Percentiles rank a stretch among this genome's conserved stretches.
phyloP scores from a whole-genome alignment of 2,113 vertebrate species.

The Petrocephalus zakoni region DNA sequence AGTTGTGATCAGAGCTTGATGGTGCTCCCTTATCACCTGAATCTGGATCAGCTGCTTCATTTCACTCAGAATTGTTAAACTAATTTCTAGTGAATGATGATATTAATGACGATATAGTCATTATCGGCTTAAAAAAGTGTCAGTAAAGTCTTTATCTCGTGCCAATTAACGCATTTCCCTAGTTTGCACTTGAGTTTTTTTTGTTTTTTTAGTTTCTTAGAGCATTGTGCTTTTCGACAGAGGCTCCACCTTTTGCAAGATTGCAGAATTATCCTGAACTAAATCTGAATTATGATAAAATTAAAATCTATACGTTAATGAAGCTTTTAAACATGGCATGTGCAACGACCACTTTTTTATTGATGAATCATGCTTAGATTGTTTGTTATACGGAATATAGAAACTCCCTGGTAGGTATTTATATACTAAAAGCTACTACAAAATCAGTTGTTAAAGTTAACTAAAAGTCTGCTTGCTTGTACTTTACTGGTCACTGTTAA shows the following conservation, averaged over 20 bases:
- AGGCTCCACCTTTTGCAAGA: not conserved
- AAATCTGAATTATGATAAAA: not conserved
- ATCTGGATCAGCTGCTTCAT: not conserved
- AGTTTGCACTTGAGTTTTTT: not conserved
- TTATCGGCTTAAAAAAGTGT: not conserved
- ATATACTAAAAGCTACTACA: not conserved
- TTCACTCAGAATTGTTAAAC: not conserved
- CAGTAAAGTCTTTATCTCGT: not conserved
- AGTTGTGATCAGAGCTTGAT: not conserved
- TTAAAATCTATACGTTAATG: not conserved
- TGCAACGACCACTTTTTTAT: not conserved
- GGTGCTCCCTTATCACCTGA: not conserved
- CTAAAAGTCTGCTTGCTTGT: not conserved
- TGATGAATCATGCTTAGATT: not conserved
- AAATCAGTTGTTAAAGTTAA: not conserved
- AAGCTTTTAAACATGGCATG: slow-evolving; percentile 2
- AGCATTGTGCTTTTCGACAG: not conserved
- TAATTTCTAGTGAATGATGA: not conserved
- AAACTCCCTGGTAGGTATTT: not conserved
- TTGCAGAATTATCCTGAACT: not conserved
- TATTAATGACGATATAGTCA: not conserved
- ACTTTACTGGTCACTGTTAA: not conserved
- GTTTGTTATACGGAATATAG: not conserved
- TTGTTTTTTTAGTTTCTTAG: not conserved
- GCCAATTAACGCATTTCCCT: not conserved